phyloP scores from a whole-genome alignment of 2,888 invertebrate species.

The Atethmia centrago region DNA sequence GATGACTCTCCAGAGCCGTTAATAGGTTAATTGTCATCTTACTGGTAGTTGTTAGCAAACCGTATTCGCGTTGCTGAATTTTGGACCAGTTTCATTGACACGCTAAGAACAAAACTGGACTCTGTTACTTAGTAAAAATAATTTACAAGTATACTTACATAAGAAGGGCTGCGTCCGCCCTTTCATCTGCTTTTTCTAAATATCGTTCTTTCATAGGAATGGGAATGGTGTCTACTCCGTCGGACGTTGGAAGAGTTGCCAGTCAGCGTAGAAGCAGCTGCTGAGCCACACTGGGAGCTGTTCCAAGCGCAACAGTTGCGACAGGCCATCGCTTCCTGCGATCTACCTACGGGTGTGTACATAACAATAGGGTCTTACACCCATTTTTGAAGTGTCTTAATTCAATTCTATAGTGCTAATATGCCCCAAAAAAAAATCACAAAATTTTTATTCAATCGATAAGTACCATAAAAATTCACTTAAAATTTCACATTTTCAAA shows the following conservation, averaged over 20 bases:
- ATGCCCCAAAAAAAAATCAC: too few relatives aligned
- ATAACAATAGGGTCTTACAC: too few relatives aligned
- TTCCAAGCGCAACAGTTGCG: conserved; percentile 84
- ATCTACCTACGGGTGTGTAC: conserved; percentile 78
- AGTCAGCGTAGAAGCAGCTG: conserved; percentile 75
- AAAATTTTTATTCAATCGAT: too few relatives aligned
- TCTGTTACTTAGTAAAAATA: background rate
- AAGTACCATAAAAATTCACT: too few relatives aligned
- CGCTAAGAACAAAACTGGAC: background rate
- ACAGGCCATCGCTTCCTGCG: conserved; percentile 83
- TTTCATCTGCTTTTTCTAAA: background rate
- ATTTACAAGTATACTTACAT: background rate
- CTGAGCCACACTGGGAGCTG: conserved; percentile 86
- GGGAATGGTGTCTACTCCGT: conserved; percentile 87
- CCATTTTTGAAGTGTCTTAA: too few relatives aligned
- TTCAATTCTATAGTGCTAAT: too few relatives aligned
- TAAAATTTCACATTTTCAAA: too few relatives aligned
- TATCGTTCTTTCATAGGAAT: conserved; percentile 71
- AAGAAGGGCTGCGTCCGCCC: background rate
- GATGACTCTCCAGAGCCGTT: background rate
- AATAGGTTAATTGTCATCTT: too few relatives aligned
- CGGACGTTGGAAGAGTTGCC: conserved; percentile 81
- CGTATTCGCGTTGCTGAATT: background rate
- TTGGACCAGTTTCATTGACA: too few relatives aligned
- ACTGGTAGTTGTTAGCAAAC: background rate